phyloP scores from a whole-genome alignment of 1,140 invertebrate species.

The Cardiocondyla obscurior region DNA sequence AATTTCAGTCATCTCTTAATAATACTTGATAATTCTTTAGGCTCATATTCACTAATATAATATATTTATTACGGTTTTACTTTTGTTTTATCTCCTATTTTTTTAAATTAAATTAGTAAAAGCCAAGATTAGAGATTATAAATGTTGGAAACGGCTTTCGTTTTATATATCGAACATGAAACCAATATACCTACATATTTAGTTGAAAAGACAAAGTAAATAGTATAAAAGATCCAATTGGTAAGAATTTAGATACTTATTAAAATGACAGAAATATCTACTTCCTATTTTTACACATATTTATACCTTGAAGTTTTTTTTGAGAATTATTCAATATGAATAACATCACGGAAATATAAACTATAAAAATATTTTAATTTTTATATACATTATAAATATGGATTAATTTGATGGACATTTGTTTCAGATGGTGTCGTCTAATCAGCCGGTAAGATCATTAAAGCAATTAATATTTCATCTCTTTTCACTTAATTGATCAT shows the following conservation, averaged over 20 bases:
- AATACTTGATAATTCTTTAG: no score
- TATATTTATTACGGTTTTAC: no score
- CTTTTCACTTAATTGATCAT: background rate
- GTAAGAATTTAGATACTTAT: background rate
- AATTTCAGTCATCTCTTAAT: no score
- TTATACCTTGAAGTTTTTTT: background rate
- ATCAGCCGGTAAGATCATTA: constrained; percentile 75
- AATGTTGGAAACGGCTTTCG: no score
- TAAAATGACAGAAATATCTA: background rate
- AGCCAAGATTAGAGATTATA: no score
- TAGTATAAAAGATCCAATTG: background rate
- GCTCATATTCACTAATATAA: no score
- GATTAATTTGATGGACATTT: background rate
- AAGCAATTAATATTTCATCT: constrained; percentile 5
- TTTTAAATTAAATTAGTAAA: no score
- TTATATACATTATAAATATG: background rate
- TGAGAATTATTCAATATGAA: background rate
- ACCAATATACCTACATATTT: no score
- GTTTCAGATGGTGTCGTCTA: constrained; percentile 78
- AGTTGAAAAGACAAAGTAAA: background rate
- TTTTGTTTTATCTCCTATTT: no score
- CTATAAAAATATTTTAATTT: constrained; percentile 5
- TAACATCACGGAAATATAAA: constrained; percentile 10
- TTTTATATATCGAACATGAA: no score
- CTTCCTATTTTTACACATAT: background rate